Evolutionary conservation across 2,888 invertebrate species (phyloP), one percentile per base, ranked within the genome.

Genomic region (Agriopis marginaria): DNA sequence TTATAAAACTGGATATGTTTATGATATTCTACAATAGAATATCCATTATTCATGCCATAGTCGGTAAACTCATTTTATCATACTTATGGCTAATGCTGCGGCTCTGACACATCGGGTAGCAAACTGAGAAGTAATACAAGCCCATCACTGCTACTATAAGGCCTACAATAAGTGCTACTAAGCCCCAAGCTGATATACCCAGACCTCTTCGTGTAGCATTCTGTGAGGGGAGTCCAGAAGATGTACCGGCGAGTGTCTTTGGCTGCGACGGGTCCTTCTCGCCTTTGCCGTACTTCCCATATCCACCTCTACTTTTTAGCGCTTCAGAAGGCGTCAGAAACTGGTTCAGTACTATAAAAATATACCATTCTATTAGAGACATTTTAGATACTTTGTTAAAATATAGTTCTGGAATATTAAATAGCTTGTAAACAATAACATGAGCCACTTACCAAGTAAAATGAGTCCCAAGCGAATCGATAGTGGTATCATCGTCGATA

Each of bases 101-200:
- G 14, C 70, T 75, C 73, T 94, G 93, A 76, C 96, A 96, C 58
- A 96, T 82, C 59, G 96, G 96, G 84, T 96, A 96, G 78, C 96
- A 96, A 76, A 96, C 94, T 44, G 96, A 94, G 72, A 95, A 94
- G 78, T 96, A 96, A 79, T 97, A 96, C 51, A 95, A 90, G 0
- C 94, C 94, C 83, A 95, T 89, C 72, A 93, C 92, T 7, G 93
- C 86, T 23, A 95, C 78, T 51, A 95, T 94, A n/a, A 95, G 71
- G 1, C 90, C 88, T 11, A 95, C 82, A 67, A 95, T 85, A 10
- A 96, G 78, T n/a, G 91, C 86, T 11, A 96, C 95, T 42, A 96
- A 95, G 23, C 96, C 96, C 95, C 96, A 96, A 0, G 96, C 96
- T 0, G 96, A 96, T 47, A 96, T 88, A 7, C 95, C 95, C n/a